phyloP scores from a whole-genome alignment of 2,797 vertebrate species.

The Halcyon chelicuti region DNA sequence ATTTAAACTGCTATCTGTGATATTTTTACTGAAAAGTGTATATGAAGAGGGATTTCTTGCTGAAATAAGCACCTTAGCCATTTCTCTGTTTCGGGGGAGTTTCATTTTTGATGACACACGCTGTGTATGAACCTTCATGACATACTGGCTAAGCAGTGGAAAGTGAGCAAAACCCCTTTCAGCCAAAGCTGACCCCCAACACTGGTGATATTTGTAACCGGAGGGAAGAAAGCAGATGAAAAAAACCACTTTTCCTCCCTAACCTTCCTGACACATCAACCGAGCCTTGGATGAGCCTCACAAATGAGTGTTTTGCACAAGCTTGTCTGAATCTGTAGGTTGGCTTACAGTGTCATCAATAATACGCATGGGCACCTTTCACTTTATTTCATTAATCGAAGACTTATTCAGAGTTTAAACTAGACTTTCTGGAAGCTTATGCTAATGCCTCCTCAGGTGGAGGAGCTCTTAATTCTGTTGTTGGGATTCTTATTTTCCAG shows the following conservation, averaged over 20 bases:
- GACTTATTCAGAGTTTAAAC: neutral
- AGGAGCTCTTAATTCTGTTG: neutral
- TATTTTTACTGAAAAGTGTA: constrained; percentile 18
- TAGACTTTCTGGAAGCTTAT: neutral
- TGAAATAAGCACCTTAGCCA: constrained; percentile 26
- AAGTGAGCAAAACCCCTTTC: neutral
- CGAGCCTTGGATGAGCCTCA: neutral
- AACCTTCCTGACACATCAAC: constrained; percentile 3
- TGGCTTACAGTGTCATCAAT: neutral
- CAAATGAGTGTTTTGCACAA: neutral
- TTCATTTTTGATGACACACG: neutral
- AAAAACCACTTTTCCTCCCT: constrained; percentile 16
- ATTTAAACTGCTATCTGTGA: constrained; percentile 32
- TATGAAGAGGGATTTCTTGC: neutral
- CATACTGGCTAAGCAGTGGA: neutral
- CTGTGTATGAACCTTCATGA: neutral
- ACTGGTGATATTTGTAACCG: neutral
- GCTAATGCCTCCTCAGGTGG: neutral
- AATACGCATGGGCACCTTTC: neutral
- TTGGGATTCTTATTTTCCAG: neutral
- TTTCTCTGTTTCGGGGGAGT: neutral
- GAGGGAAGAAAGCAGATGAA: constrained; percentile 5
- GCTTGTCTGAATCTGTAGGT: neutral
- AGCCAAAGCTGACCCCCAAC: constrained; percentile 30
- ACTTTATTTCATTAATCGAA: neutral